phyloP scores from a whole-genome alignment of 2,113 vertebrate species.

The Acanthochromis polyacanthus region DNA sequence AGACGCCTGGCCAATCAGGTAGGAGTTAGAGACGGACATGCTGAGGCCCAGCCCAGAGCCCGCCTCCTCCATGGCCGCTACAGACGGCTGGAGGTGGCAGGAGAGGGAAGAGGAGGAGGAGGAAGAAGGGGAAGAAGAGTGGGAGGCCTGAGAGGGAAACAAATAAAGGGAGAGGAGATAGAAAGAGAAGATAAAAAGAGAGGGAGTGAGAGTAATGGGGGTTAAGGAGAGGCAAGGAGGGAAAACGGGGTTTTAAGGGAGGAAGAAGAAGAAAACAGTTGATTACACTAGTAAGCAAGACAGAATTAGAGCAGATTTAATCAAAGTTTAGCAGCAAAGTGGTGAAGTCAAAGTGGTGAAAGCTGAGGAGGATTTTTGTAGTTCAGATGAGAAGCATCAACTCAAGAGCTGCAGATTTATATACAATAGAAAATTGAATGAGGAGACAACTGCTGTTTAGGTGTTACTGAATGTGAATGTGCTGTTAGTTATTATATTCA shows the following conservation, averaged over 20 bases:
- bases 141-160: constrained; percentile 90
- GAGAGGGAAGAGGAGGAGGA: constrained; percentile 92
- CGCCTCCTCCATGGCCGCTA: constrained; percentile 92
- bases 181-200: constrained; percentile 31
- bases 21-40: constrained; percentile 99
- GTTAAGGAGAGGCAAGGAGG: constrained; percentile 15
- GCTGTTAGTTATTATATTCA: background rate
- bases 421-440: constrained; percentile 7
- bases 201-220: constrained; percentile 34
- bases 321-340: constrained; percentile 53
- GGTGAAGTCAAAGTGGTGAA: constrained; percentile 46
- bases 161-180: constrained; percentile 20
- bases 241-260: constrained; percentile 35
- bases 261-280: constrained; percentile 47
- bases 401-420: constrained; percentile 30
- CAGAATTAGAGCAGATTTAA: constrained; percentile 71
- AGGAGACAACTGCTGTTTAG: background rate
- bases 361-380: constrained; percentile 38
- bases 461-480: background rate
- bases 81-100: constrained; percentile 91
- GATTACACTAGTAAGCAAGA: constrained; percentile 70
- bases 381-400: constrained; percentile 32
- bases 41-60: constrained; percentile 93
- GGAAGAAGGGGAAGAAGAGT: constrained; percentile 93
- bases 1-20: constrained; percentile 96